Base-by-base conservation (phyloP, 2,888 invertebrate genomes). In the Hydraecia micacea region DNA sequence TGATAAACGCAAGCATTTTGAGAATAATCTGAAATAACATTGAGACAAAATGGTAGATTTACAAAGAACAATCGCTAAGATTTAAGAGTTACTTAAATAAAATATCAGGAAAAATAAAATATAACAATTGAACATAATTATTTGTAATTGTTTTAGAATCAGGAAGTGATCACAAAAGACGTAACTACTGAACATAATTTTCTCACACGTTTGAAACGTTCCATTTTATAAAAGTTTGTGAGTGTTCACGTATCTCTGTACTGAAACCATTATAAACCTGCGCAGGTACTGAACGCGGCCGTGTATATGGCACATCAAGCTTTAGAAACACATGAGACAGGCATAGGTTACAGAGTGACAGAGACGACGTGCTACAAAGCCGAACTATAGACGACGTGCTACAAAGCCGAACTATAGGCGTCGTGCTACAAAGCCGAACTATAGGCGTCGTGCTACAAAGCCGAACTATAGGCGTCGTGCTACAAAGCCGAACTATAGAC, bases 1-100 rank as follows among this genome's bases (percentile, higher is more conserved):
- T 25, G 55, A 25, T 8, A 66, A 65, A 70, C 80, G 84, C 80
- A 67, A 71, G 70, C 80, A n/a, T 60, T 66, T 36, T 42, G 25
- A 46, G 2, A 60, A 52, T 7, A 55, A 62, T 46, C 25, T 55
- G 8, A 67, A 62, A 52, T 42, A 42, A 67, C 32, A 75, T 36
- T 52, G 7, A 36, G 7, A 18, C 5, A 75, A 79, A 67, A 60
- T 79, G 21, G 13, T 36, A 13, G 28, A 7, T 25, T 13, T 42
- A 42, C 25, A 49, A 25, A 58, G 39, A n/a, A 11, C 79, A 75
- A 42, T 79, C 79, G 79, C 79, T 32, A 32, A n/a, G 18, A 46
- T 42, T 28, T 18, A 15, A 39, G 6, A 49, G 9, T 0, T 32
- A 49, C 7, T 0, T 28, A 65, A 39, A 63, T 58, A 49, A 52